Evolutionary conservation across 1,140 invertebrate genomes (phyloP).

Genomic region (Heterodera carotae): DNA sequence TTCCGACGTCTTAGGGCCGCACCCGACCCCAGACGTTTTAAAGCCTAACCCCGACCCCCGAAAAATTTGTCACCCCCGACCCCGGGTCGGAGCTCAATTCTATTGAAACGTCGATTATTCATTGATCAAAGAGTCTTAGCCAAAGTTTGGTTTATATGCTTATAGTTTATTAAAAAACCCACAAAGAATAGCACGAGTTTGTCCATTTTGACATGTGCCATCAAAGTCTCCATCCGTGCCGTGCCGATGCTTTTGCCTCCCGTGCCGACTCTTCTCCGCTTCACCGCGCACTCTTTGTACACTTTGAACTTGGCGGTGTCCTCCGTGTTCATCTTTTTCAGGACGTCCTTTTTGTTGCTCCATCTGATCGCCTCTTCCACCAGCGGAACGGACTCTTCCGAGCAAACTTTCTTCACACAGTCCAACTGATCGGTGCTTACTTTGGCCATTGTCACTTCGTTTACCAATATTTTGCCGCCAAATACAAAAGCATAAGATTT

Average conservation of each 20-base stretch:
- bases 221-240: neutral
- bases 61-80: too few relatives aligned
- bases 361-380: neutral
- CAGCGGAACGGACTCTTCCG: constrained; percentile 1
- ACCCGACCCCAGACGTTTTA: too few relatives aligned
- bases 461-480: constrained; percentile 1
- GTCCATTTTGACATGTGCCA: neutral
- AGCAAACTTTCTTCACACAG: neutral
- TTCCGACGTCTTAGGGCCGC: too few relatives aligned
- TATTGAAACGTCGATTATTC: too few relatives aligned
- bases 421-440: neutral
- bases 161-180: too few relatives aligned
- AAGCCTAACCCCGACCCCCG: too few relatives aligned
- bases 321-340: neutral
- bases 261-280: neutral
- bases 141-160: too few relatives aligned
- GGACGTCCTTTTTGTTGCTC: neutral
- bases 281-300: neutral
- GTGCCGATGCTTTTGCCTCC: neutral
- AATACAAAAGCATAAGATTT: neutral
- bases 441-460: neutral
- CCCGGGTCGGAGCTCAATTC: too few relatives aligned
- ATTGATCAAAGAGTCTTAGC: too few relatives aligned
- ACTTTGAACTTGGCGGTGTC: neutral
- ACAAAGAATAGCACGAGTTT: neutral